A percentile compares a stretch with the other conserved stretches of the same genome.
Conservation (phyloP, 2,113 vertebrate species). For the Zonotrichia leucophrys region DNA sequence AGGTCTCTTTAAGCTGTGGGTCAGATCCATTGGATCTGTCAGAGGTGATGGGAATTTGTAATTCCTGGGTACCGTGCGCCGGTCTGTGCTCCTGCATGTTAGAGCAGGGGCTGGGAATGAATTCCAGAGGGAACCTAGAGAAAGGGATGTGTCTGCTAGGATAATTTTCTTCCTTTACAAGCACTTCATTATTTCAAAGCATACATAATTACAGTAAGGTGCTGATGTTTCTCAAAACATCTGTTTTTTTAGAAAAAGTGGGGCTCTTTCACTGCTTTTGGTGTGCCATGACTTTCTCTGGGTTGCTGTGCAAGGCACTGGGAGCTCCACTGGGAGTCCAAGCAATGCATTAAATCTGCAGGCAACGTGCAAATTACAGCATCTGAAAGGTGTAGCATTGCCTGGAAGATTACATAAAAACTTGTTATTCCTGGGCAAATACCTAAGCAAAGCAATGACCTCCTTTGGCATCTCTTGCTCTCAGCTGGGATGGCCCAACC, state of each 20-base stretch:
- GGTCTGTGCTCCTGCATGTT: neutral
- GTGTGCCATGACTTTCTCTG: neutral
- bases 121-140: neutral
- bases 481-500: neutral
- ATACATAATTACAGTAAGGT: neutral
- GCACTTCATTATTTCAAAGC: neutral
- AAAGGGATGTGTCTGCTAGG: neutral
- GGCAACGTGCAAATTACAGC: neutral
- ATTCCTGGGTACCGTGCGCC: rapidly evolving
- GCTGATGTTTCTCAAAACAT: neutral
- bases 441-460: neutral
- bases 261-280: neutral
- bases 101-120: neutral
- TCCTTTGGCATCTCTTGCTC: neutral
- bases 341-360: neutral
- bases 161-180: neutral
- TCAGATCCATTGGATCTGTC: neutral
- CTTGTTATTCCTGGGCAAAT: neutral
- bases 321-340: neutral
- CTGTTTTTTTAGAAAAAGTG: neutral
- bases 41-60: neutral
- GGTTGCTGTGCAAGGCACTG: neutral
- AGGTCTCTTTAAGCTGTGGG: neutral
- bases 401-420: neutral
- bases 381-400: neutral